Conservation (phyloP, 2,888 invertebrate species). For the Xanthia togata region DNA sequence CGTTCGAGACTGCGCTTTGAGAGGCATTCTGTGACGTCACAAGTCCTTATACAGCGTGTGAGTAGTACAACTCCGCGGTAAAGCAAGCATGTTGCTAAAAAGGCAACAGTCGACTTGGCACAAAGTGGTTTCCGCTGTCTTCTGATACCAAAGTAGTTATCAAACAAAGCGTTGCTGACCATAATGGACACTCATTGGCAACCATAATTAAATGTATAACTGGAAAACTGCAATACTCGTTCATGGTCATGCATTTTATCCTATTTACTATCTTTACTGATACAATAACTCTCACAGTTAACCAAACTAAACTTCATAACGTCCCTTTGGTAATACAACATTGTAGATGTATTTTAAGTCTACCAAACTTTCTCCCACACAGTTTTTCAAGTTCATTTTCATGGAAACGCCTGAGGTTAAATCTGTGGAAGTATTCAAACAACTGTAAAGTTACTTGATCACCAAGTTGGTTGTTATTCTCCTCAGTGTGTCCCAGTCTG, state of each 20-base stretch:
- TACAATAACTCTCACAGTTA: too few species aligned
- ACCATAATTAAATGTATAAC: not conserved
- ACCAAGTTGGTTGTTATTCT: not conserved
- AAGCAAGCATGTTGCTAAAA: constrained; percentile 1
- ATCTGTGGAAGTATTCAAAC: not conserved
- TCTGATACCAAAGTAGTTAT: not conserved
- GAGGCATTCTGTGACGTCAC: constrained; percentile 50
- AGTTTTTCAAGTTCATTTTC: constrained; percentile 1
- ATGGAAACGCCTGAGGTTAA: not conserved
- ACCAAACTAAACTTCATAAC: not conserved
- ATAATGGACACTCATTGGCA: not conserved
- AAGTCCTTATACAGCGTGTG: constrained; percentile 39
- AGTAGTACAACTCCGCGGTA: not conserved
- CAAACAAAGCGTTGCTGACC: not conserved
- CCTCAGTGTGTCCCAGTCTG: constrained; percentile 60
- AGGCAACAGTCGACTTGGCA: not conserved
- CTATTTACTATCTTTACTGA: not conserved
- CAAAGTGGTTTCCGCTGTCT: not conserved
- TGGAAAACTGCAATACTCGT: not conserved
- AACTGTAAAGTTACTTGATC: not conserved
- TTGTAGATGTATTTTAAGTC: not conserved
- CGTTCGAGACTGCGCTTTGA: constrained; percentile 48
- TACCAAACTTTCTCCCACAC: not conserved
- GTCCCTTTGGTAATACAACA: not conserved
- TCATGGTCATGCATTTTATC: not conserved